Evolutionary conservation across 2,888 invertebrate genomes (phyloP).

Genomic region (Gerris lacustris): DNA sequence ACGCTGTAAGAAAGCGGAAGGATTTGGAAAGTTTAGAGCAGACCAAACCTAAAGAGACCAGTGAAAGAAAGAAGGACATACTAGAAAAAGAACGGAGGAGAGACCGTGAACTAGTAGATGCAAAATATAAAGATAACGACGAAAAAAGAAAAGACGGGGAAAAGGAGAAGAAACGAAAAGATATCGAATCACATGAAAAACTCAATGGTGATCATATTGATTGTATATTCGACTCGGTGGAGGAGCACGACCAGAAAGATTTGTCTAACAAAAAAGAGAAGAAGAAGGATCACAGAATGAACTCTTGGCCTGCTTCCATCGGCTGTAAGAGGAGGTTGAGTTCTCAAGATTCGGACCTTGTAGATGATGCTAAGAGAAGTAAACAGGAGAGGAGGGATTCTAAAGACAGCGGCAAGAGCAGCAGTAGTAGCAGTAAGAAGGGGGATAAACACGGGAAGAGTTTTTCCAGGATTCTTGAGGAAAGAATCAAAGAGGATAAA

Average conservation of each 20-base stretch:
- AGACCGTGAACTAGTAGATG: slow-evolving; percentile 23
- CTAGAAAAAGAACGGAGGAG: slow-evolving; percentile 30
- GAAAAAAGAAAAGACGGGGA: slow-evolving; percentile 25
- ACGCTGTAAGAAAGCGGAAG: slow-evolving; percentile 16
- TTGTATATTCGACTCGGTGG: slow-evolving; percentile 32
- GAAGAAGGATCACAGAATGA: slow-evolving; percentile 50
- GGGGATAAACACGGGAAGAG: slow-evolving; percentile 41
- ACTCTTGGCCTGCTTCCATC: slow-evolving; percentile 46
- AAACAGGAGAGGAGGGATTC: slow-evolving; percentile 54
- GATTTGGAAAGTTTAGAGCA: slow-evolving; percentile 21
- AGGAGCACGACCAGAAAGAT: slow-evolving; percentile 40
- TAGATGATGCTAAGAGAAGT: slow-evolving; percentile 44
- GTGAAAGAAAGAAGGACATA: slow-evolving; percentile 28
- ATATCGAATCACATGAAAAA: slow-evolving; percentile 29
- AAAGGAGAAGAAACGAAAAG: slow-evolving; percentile 28
- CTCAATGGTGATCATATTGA: slow-evolving; percentile 29
- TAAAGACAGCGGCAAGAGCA: slow-evolving; percentile 46
- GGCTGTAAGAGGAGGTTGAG: slow-evolving; percentile 63
- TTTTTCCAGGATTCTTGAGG: slow-evolving; percentile 47
- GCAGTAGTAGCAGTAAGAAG: slow-evolving; percentile 29
- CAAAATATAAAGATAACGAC: slow-evolving; percentile 24
- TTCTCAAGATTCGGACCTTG: slow-evolving; percentile 59
- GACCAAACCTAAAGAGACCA: slow-evolving; percentile 21
- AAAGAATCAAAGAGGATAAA: slow-evolving; percentile 49
- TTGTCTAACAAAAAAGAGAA: slow-evolving; percentile 40